Percentiles rank a stretch among this genome's conserved stretches.
Evolutionary conservation across 2,888 invertebrate species (phyloP).

Genomic region (Xanthorhoe spadicearia): DNA sequence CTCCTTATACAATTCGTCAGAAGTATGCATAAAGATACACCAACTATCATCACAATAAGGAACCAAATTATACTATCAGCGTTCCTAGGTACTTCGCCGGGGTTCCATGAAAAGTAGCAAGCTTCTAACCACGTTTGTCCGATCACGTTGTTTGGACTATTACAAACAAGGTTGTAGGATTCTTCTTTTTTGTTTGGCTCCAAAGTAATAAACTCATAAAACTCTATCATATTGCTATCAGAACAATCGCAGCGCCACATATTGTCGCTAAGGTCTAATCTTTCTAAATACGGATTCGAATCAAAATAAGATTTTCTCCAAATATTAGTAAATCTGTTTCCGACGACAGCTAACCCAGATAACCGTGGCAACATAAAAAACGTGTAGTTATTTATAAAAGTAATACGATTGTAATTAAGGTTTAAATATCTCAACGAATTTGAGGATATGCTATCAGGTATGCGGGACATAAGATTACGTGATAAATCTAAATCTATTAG

Average conservation of each 20-base stretch:
- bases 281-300: conserved; percentile 83
- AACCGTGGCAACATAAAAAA: conserved; percentile 87
- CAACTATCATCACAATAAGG: conserved; percentile 82
- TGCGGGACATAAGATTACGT: conserved; percentile 86
- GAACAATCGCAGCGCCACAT: conserved; percentile 91
- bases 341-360: conserved; percentile 86
- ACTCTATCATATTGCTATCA: conserved; percentile 84
- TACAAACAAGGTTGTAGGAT: conserved; percentile 85
- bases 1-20: conserved; percentile 82
- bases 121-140: conserved; percentile 89
- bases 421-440: conserved; percentile 86
- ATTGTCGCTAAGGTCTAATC: conserved; percentile 88
- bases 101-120: conserved; percentile 87
- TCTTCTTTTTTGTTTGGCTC: conserved; percentile 83
- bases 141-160: conserved; percentile 85
- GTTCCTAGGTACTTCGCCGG: conserved; percentile 63
- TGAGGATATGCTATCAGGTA: conserved; percentile 87
- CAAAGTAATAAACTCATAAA: conserved; percentile 86
- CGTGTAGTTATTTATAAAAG: conserved; percentile 85
- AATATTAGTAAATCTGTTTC: conserved; percentile 88
- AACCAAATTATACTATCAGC: conserved; percentile 85
- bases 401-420: conserved; percentile 86
- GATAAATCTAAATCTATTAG: conserved; percentile 87
- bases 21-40: conserved; percentile 82
- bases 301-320: conserved; percentile 86